A percentile compares a stretch with the other conserved stretches of the same genome.
Evolutionary conservation across 2,888 invertebrate species (phyloP).

Genomic region (Tethea ocularis): DNA sequence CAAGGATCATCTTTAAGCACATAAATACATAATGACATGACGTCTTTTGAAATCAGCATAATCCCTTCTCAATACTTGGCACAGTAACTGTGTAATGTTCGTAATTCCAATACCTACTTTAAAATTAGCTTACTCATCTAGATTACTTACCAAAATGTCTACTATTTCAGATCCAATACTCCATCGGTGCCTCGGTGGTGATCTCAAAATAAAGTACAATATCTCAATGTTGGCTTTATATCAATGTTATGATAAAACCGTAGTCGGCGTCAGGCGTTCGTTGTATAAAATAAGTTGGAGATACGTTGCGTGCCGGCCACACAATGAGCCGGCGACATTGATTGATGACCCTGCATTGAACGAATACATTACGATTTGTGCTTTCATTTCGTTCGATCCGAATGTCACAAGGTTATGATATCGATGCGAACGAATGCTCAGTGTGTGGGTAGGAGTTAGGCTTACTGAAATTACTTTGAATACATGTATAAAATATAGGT

Average conservation of each 20-base stretch:
- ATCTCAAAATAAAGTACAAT: slow-evolving; percentile 30
- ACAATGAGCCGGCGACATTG: slow-evolving; percentile 81
- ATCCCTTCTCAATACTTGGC: too few relatives aligned
- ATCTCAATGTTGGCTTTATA: slow-evolving; percentile 50
- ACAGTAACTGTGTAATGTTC: too few relatives aligned
- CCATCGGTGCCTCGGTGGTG: not conserved
- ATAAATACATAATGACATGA: too few relatives aligned
- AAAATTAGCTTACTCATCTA: not conserved
- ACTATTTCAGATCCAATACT: slow-evolving; percentile 13
- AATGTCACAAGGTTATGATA: slow-evolving; percentile 83
- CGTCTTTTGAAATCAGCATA: too few relatives aligned
- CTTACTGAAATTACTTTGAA: slow-evolving; percentile 18
- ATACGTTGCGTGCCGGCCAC: slow-evolving; percentile 78
- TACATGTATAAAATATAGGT: not conserved
- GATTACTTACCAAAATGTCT: not conserved
- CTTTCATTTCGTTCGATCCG: slow-evolving; percentile 80
- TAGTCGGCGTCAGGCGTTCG: slow-evolving; percentile 51
- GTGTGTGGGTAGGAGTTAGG: slow-evolving; percentile 40
- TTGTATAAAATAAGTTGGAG: slow-evolving; percentile 48
- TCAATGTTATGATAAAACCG: slow-evolving; percentile 64
- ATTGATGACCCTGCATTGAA: slow-evolving; percentile 79
- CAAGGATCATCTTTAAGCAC: too few relatives aligned
- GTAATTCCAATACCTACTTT: not conserved
- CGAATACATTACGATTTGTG: slow-evolving; percentile 84
- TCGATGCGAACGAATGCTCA: slow-evolving; percentile 57